Conservation (phyloP, 2,113 vertebrate genomes). For the Rana temporaria region DNA sequence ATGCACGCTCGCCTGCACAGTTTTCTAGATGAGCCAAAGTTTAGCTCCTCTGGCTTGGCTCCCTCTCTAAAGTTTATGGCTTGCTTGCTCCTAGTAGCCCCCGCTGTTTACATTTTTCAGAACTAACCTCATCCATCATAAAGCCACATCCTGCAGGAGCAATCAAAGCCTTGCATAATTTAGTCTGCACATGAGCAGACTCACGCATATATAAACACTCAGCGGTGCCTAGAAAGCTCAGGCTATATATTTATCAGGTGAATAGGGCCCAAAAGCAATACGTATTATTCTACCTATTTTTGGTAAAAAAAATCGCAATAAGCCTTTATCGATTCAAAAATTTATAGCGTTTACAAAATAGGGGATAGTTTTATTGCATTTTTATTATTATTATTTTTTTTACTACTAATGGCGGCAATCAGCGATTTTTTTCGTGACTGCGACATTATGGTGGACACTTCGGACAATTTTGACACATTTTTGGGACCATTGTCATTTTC, state of each 20-base stretch:
- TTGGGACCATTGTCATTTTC: too few relatives aligned
- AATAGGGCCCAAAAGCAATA: constrained; percentile 51
- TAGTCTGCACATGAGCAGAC: constrained; percentile 47
- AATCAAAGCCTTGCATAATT: constrained; percentile 49
- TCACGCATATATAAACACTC: constrained; percentile 45
- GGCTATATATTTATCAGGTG: constrained; percentile 43
- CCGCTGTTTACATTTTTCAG: constrained; percentile 38
- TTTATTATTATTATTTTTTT: too few relatives aligned
- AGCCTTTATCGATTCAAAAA: too few relatives aligned
- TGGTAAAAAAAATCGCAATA: too few relatives aligned
- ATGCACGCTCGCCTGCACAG: constrained; percentile 17
- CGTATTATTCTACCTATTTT: too few relatives aligned
- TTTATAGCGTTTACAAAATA: too few relatives aligned
- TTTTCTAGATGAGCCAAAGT: constrained; percentile 29
- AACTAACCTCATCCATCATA: constrained; percentile 53
- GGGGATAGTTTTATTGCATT: too few relatives aligned
- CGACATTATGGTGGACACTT: too few relatives aligned
- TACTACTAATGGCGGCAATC: too few relatives aligned
- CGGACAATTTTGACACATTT: too few relatives aligned
- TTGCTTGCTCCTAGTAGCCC: constrained; percentile 41
- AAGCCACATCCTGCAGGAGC: constrained; percentile 48
- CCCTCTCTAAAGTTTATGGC: constrained; percentile 36
- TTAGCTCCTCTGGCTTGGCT: constrained; percentile 41
- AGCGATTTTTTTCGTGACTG: too few relatives aligned
- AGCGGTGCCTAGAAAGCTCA: constrained; percentile 9